Evolutionary conservation across 2,113 vertebrate species (phyloP), one percentile per base, ranked within the genome.

Genomic region (Chascanopsetta lugubris): DNA sequence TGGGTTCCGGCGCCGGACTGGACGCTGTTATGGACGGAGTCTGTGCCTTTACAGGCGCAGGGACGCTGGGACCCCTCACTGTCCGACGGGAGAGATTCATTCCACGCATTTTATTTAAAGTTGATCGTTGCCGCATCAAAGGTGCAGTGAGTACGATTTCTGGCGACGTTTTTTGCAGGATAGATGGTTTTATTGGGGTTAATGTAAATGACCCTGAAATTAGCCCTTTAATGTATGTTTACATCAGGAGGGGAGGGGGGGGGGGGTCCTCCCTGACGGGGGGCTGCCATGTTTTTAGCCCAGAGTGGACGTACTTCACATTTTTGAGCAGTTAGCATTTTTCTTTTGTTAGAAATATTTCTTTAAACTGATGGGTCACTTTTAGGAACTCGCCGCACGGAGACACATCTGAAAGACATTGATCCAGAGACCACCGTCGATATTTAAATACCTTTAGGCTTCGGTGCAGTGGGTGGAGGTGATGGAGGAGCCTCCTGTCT

Each of bases 1-100:
- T 97, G 48, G 97, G 97, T 43, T 89, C n/a, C n/a, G 70, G 0
- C 72, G 63, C n/a, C 42, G 85, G 11, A n/a, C n/a, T n/a, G n/a
- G 84, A 43, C 30, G 77, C 10, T 3, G 49, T 11, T 46, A 46
- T 17, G 55, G 48, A 71, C 6, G 66, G 78, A 11, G 64, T 18
- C 1, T 58, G 34, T 0, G 4, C 20, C 27, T 74, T 22, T 55
- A 5, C 53, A 5, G 25, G 54, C 61, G 80, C 79, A 26, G 68
- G 56, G 6, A 38, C 21, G 17, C 3, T n/a, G 13, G 22, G 17
- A 22, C 4, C 43, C 22, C 29, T 82, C 4, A 59, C 87, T 92
- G 63, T 42, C 6, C 43, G 3, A 61, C n/a, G n/a, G n/a, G n/a
- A n/a, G n/a, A n/a, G n/a, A n/a, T n/a, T n/a, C n/a, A n/a, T n/a